These are phyloP conservation scores for Drosophila elegans DNA, from an alignment of 1,140 invertebrate species.

Conservation along the genomic window DNA sequence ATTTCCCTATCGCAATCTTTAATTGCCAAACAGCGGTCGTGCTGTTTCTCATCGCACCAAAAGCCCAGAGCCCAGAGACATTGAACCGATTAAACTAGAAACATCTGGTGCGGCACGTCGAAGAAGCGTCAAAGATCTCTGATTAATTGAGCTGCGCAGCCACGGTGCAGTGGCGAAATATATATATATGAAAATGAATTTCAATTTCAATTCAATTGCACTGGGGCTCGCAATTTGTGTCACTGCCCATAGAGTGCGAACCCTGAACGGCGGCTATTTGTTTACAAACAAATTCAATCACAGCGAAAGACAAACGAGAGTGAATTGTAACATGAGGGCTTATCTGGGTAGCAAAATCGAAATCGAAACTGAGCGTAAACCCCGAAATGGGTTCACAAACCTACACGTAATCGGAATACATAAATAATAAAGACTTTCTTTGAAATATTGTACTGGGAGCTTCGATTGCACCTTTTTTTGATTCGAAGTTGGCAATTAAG, in stretches of 20 bases:
- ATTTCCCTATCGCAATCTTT: constrained; percentile 36
- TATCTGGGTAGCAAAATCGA: constrained; percentile 25
- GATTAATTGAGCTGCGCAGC: constrained; percentile 57
- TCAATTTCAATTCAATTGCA: constrained; percentile 61
- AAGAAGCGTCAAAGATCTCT: constrained; percentile 49
- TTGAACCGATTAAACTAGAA: constrained; percentile 70
- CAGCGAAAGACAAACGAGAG: constrained; percentile 30
- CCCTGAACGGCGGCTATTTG: constrained; percentile 26
- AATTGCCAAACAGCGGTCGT: constrained; percentile 37
- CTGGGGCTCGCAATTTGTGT: constrained; percentile 41
- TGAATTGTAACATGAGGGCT: constrained; percentile 16
- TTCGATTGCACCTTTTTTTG: neutral
- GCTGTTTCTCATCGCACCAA: constrained; percentile 34
- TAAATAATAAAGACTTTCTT: neutral
- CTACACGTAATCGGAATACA: constrained; percentile 9
- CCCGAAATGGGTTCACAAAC: constrained; percentile 37
- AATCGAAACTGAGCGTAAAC: neutral
- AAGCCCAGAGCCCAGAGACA: constrained; percentile 43
- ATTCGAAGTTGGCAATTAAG: no score
- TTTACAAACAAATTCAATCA: constrained; percentile 55
- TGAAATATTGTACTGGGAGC: neutral
- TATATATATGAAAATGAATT: constrained; percentile 20
- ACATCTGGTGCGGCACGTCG: constrained; percentile 59
- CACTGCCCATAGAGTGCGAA: constrained; percentile 18
- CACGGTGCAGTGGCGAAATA: constrained; percentile 29